Conservation (phyloP, 2,113 vertebrate species). For the Brevimyrus niger region DNA sequence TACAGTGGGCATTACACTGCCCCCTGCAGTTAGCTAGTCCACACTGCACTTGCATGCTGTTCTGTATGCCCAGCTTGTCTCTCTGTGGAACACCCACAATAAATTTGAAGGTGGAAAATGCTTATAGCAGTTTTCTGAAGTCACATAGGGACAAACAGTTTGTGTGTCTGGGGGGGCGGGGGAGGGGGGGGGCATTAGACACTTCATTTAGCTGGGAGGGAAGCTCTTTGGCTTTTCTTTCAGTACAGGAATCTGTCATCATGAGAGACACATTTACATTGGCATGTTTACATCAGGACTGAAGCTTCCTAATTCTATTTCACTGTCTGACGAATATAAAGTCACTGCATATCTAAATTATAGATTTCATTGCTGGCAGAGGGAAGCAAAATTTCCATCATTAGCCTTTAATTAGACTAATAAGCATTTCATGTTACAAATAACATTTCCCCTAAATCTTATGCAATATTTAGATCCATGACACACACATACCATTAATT, state of each 20-base stretch:
- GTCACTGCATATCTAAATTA: constrained; percentile 16
- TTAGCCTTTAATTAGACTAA: constrained; percentile 18
- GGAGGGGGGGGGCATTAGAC: background rate
- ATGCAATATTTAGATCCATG: background rate
- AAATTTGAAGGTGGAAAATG: background rate
- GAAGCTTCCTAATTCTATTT: constrained; percentile 7
- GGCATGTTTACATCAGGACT: background rate
- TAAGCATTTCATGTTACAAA: constrained; percentile 9
- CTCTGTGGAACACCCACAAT: background rate
- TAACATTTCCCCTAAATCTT: constrained; percentile 2
- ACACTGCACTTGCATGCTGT: background rate
- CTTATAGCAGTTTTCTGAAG: background rate
- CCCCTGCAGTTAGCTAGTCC: background rate
- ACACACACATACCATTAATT: background rate
- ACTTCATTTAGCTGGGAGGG: background rate
- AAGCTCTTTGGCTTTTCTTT: background rate
- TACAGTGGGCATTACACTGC: background rate
- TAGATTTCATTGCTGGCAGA: constrained; percentile 14
- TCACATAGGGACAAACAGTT: background rate
- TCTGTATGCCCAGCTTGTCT: background rate
- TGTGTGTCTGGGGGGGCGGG: background rate
- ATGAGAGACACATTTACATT: background rate
- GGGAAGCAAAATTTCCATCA: constrained; percentile 9
- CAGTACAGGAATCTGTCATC: constrained; percentile 15
- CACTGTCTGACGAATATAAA: constrained; percentile 2